phyloP scores from a whole-genome alignment of 92 coral and sea anemone genomes.

The Montipora capitata region DNA sequence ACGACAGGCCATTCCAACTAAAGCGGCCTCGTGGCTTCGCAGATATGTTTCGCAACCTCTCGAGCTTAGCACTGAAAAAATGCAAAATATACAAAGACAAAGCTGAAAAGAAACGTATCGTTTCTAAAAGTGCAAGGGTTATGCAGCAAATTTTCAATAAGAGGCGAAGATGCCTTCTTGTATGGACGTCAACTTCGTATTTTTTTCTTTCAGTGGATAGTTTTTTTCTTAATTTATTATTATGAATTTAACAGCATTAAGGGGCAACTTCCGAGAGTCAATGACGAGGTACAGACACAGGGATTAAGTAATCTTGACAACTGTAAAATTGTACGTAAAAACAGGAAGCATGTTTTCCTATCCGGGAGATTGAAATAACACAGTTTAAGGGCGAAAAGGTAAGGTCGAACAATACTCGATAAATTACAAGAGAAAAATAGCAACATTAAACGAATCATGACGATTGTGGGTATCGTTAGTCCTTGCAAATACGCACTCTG shows the following conservation, averaged over 20 bases:
- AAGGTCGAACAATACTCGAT: not conserved
- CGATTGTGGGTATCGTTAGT: too few relatives aligned
- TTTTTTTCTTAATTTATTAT: not conserved
- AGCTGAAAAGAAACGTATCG: too few relatives aligned
- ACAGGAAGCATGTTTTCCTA: conserved; percentile 28
- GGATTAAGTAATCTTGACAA: not conserved
- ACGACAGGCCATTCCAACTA: too few relatives aligned
- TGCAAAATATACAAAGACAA: too few relatives aligned
- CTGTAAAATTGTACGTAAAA: not conserved
- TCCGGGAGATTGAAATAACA: conserved; percentile 28
- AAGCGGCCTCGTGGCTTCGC: too few relatives aligned
- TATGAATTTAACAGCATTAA: not conserved
- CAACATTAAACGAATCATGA: not conserved
- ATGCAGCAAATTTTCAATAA: too few relatives aligned
- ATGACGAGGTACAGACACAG: not conserved
- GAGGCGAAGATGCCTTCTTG: too few relatives aligned
- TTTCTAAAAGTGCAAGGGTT: too few relatives aligned
- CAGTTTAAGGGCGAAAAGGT: not conserved
- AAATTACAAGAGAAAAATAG: not conserved
- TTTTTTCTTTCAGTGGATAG: not conserved
- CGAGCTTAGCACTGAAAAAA: too few relatives aligned
- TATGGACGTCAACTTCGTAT: too few relatives aligned
- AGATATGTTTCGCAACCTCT: too few relatives aligned
- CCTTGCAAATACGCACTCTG: too few relatives aligned
- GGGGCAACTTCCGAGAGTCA: conserved; percentile 27